phyloP scores from a whole-genome alignment of 2,113 vertebrate species.

The Choloepus hoffmanni region DNA sequence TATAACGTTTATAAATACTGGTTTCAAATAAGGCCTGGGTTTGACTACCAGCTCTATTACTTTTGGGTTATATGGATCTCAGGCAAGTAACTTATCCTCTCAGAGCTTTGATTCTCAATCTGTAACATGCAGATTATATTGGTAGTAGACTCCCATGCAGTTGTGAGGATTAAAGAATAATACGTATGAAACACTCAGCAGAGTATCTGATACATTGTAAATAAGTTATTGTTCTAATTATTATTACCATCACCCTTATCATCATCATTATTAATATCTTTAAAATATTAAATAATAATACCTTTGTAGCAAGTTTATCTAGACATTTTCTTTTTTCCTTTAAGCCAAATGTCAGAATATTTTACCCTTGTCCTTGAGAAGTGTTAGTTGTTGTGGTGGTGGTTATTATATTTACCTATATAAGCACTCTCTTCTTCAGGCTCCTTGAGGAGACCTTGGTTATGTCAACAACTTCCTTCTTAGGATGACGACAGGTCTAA shows the following conservation, averaged over 20 bases:
- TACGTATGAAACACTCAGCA: neutral
- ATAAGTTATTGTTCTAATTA: neutral
- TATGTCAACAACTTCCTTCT: neutral
- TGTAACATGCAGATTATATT: neutral
- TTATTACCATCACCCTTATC: neutral
- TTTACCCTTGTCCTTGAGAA: neutral
- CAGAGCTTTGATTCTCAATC: neutral
- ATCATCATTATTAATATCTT: neutral
- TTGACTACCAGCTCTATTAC: neutral
- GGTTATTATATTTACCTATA: neutral
- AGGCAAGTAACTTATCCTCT: neutral
- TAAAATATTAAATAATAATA: neutral
- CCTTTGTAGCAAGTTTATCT: neutral
- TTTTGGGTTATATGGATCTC: neutral
- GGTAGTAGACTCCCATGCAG: neutral
- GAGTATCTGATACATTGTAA: neutral
- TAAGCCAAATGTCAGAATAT: neutral
- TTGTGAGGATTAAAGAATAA: neutral
- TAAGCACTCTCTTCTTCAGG: constrained; percentile 20
- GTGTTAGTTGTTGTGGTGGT: neutral
- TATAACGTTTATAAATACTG: neutral
- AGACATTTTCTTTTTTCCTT: neutral
- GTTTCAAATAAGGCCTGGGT: neutral
- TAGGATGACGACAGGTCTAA: neutral
- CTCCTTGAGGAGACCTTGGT: neutral